A percentile compares a stretch with the other conserved stretches of the same genome.
Conservation (phyloP, 1,140 invertebrate species). For the Drosophila ogumai region DNA sequence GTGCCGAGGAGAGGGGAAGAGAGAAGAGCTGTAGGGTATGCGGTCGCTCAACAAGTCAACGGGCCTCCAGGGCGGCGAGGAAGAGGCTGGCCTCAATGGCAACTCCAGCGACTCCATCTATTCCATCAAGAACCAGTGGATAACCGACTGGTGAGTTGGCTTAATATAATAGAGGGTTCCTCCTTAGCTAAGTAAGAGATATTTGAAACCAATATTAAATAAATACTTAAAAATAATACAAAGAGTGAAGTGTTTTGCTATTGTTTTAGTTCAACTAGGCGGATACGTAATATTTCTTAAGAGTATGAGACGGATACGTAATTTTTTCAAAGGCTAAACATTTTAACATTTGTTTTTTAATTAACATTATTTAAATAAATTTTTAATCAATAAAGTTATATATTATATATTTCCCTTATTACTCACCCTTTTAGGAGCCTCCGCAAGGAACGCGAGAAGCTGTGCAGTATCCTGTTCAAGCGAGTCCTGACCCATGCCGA, state of each 20-base stretch:
- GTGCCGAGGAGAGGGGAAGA: background rate
- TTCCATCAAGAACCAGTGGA: constrained; percentile 88
- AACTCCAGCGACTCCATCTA: constrained; percentile 88
- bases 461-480: constrained; percentile 89
- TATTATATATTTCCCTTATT: background rate
- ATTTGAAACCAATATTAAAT: background rate
- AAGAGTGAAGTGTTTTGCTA: background rate
- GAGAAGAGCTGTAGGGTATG: constrained; percentile 84
- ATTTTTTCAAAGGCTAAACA: too few relatives aligned
- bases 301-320: background rate
- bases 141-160: constrained; percentile 88
- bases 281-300: background rate
- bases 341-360: background rate
- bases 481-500: constrained; percentile 87
- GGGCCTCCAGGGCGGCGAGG: constrained; percentile 78
- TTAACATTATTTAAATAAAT: background rate
- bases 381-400: background rate
- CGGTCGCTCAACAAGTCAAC: constrained; percentile 89
- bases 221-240: background rate
- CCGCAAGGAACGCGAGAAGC: constrained; percentile 87
- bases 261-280: background rate
- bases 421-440: constrained; percentile 86
- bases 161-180: background rate
- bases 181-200: background rate
- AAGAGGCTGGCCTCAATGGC: constrained; percentile 54